These are phyloP conservation scores for Ptilorrhoa leucosticta DNA, from an alignment of 2,113 vertebrate genomes.

Conservation along the genomic window DNA sequence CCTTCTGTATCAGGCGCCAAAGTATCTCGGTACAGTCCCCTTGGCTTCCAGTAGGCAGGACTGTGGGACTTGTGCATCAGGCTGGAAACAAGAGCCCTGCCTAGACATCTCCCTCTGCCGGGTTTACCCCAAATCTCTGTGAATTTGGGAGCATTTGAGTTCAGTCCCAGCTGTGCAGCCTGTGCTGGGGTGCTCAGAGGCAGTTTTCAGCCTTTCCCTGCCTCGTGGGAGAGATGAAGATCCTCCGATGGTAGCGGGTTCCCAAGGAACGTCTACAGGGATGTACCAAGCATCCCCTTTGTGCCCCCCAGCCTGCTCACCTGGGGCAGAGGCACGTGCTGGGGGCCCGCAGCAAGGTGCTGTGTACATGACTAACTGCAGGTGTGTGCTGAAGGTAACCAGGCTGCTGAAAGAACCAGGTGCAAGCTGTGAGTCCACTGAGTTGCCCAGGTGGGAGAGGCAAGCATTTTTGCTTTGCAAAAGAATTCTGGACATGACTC, in stretches of 20 bases:
- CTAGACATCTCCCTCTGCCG: not conserved
- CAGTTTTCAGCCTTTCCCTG: not conserved
- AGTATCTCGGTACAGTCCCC: not conserved
- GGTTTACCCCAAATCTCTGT: not conserved
- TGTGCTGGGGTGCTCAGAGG: rapidly evolving
- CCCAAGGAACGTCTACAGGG: not conserved
- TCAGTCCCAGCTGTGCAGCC: rapidly evolving
- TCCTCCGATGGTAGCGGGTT: not conserved
- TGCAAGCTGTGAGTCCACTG: not conserved
- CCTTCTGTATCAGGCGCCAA: rapidly evolving
- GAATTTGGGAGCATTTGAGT: not conserved
- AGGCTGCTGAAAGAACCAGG: not conserved
- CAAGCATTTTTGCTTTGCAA: not conserved
- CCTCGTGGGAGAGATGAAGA: not conserved
- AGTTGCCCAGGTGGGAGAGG: not conserved
- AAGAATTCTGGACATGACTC: not conserved
- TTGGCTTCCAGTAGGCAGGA: not conserved
- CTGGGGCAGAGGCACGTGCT: not conserved
- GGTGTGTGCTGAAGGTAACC: not conserved
- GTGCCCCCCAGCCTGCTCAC: not conserved
- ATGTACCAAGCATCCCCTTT: not conserved
- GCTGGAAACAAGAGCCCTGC: not conserved
- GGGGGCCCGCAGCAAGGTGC: not conserved
- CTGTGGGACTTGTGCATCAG: rapidly evolving
- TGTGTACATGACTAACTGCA: not conserved